Conservation (phyloP, 1,140 invertebrate genomes). For the Drosophila baimaii region DNA sequence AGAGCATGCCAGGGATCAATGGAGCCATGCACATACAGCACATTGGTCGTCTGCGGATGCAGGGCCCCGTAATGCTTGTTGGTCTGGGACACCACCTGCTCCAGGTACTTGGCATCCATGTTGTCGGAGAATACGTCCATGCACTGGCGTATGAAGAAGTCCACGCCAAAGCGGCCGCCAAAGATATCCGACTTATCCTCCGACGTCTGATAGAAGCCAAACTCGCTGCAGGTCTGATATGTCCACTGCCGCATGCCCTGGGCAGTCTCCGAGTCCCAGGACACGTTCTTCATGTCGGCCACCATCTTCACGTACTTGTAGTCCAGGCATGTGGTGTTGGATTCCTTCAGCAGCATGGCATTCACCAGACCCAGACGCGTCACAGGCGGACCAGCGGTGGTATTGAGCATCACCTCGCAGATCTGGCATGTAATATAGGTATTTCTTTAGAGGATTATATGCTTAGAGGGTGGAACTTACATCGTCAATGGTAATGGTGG, state of each 20-base stretch:
- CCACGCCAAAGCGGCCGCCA: slow-evolving; percentile 90
- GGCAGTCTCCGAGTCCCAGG: slow-evolving; percentile 87
- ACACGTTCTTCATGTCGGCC: slow-evolving; percentile 88
- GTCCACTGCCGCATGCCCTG: slow-evolving; percentile 93
- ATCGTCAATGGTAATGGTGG: slow-evolving; percentile 91
- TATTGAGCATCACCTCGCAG: slow-evolving; percentile 90
- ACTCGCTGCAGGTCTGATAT: slow-evolving; percentile 98
- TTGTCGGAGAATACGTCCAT: slow-evolving; percentile 90
- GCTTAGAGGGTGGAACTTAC: slow-evolving; percentile 22
- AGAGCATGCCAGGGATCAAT: slow-evolving; percentile 97
- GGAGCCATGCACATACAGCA: slow-evolving; percentile 95
- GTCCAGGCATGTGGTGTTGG: slow-evolving; percentile 92
- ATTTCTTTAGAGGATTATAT: neutral
- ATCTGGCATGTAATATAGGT: slow-evolving; percentile 72
- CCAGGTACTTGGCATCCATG: slow-evolving; percentile 71
- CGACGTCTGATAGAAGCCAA: slow-evolving; percentile 97
- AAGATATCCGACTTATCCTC: slow-evolving; percentile 90
- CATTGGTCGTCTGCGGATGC: slow-evolving; percentile 88
- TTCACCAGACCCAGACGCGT: slow-evolving; percentile 91
- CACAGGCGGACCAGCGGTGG: slow-evolving; percentile 86
- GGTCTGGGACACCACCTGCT: slow-evolving; percentile 88
- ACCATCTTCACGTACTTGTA: slow-evolving; percentile 93
- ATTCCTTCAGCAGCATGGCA: slow-evolving; percentile 88
- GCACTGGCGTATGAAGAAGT: slow-evolving; percentile 93
- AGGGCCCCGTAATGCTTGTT: slow-evolving; percentile 93